Conservation (phyloP, 64 coral and sea anemone species). For the Acropora tenuis region DNA sequence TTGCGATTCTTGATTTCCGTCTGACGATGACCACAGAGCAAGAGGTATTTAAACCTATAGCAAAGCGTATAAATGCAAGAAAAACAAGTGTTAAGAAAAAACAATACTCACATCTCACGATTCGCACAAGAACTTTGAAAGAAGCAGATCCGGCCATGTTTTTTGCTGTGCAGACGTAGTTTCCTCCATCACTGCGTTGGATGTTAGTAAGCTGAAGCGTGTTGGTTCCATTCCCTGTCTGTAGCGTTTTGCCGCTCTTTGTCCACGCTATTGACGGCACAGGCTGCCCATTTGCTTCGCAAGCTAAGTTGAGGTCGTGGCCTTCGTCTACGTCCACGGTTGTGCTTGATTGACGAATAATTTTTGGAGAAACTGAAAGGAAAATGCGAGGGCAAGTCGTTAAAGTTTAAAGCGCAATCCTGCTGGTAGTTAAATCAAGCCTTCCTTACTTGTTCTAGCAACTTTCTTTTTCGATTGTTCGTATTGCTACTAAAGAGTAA, state of each 20-base stretch:
- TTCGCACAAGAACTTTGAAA: not conserved
- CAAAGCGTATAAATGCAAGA: too few relatives aligned
- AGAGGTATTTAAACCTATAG: too few relatives aligned
- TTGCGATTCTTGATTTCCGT: too few relatives aligned
- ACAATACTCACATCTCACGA: conserved; percentile 35
- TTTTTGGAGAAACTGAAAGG: not conserved
- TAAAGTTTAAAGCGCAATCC: too few relatives aligned
- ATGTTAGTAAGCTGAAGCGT: not conserved
- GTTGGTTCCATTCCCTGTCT: not conserved
- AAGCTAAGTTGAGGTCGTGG: not conserved
- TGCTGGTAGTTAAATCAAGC: too few relatives aligned
- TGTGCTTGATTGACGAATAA: not conserved
- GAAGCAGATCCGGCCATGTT: not conserved
- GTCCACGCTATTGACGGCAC: conserved; percentile 6
- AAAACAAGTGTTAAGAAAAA: not conserved
- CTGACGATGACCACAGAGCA: too few relatives aligned
- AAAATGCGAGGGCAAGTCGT: not conserved
- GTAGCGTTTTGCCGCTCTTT: conserved; percentile 12
- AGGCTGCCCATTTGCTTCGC: conserved; percentile 23
- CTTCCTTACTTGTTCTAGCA: too few relatives aligned
- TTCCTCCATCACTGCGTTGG: conserved; percentile 19
- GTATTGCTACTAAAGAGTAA: not conserved
- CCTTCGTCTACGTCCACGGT: not conserved
- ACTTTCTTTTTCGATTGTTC: too few relatives aligned
- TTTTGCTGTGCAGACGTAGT: conserved; percentile 22